Percentiles rank a stretch among this genome's conserved stretches.
Evolutionary conservation across 2,888 invertebrate species (phyloP).

Genomic region (Ecliptopera silaceata): DNA sequence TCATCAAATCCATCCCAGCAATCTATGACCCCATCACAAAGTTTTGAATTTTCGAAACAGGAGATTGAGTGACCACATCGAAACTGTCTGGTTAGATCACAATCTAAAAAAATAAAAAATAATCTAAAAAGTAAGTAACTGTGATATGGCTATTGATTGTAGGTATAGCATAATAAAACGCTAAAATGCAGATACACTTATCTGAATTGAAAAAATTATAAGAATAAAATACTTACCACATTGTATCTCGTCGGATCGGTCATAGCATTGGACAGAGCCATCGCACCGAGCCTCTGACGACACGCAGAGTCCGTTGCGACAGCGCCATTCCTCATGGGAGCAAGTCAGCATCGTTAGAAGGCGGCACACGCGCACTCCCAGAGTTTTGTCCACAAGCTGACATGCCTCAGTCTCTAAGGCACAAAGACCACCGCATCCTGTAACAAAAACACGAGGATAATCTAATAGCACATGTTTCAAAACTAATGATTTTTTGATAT

Average conservation of each 20-base stretch:
- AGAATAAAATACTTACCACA: constrained; percentile 81
- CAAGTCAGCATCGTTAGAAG: constrained; percentile 84
- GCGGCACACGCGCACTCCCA: constrained; percentile 81
- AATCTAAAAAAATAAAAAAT: constrained; percentile 78
- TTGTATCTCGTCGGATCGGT: constrained; percentile 88
- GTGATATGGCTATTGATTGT: no score
- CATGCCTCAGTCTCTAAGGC: constrained; percentile 85
- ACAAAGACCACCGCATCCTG: constrained; percentile 86
- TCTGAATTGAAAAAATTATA: neutral
- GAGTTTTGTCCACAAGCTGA: constrained; percentile 80
- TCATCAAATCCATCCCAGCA: constrained; percentile 92
- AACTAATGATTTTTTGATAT: neutral
- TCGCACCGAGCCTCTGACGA: constrained; percentile 86
- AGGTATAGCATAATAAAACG: no score
- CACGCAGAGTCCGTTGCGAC: constrained; percentile 88
- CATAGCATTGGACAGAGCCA: constrained; percentile 88
- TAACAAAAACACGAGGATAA: neutral
- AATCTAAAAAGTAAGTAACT: neutral
- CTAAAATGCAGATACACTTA: no score
- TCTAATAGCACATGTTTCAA: neutral
- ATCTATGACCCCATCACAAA: constrained; percentile 88
- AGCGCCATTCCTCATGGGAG: constrained; percentile 86
- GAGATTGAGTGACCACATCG: constrained; percentile 89
- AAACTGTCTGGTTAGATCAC: constrained; percentile 86
- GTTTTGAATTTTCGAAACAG: constrained; percentile 86